phyloP scores from a whole-genome alignment of 2,113 vertebrate genomes.

The Numenius arquata region DNA sequence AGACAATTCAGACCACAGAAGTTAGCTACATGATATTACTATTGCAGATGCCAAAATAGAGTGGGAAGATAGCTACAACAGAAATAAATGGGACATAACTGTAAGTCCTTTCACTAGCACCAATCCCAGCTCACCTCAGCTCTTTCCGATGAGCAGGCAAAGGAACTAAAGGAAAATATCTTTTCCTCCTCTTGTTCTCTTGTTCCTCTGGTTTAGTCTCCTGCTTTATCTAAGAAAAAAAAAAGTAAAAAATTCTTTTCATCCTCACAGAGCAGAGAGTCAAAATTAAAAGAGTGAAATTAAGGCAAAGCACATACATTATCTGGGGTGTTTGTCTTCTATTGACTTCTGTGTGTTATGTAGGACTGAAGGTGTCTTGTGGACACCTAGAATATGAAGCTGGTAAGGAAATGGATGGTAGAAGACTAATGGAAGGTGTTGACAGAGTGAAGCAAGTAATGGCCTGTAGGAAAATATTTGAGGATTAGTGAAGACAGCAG shows the following conservation, averaged over 20 bases:
- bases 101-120: background rate
- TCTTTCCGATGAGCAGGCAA: background rate
- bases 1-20: background rate
- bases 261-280: background rate
- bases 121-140: background rate
- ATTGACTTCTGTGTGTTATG: background rate
- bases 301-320: background rate
- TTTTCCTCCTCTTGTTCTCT: background rate
- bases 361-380: background rate
- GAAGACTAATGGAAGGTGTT: background rate
- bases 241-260: background rate
- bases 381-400: background rate
- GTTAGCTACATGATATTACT: background rate
- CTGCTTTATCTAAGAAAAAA: background rate
- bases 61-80: background rate
- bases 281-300: background rate
- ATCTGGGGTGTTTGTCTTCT: background rate
- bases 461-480: background rate
- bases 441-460: background rate
- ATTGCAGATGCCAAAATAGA: background rate
- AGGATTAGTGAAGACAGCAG: background rate
- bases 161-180: background rate
- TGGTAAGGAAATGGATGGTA: background rate
- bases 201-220: background rate
- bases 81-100: background rate